These are phyloP conservation scores for Brachyistius frenatus DNA, from an alignment of 2,113 vertebrate species.

Conservation along the genomic window DNA sequence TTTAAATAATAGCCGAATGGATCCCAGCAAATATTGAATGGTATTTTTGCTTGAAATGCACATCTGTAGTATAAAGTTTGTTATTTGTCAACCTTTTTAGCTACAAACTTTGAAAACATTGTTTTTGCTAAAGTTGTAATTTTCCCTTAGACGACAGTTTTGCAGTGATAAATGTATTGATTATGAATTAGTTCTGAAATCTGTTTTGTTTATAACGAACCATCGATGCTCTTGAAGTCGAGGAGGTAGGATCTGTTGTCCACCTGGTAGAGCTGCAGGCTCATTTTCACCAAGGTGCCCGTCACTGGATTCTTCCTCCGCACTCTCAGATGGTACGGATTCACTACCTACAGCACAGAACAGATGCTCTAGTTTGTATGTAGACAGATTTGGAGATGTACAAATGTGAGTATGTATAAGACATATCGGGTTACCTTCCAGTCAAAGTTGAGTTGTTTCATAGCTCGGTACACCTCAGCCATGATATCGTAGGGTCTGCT, in stretches of 20 bases:
- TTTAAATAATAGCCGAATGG: too few species aligned
- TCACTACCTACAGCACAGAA: constrained; percentile 89
- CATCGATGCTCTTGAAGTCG: constrained; percentile 99
- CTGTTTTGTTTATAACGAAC: constrained; percentile 73
- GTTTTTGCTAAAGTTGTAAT: too few species aligned
- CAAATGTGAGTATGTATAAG: neutral
- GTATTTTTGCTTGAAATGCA: too few species aligned
- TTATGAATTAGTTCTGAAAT: neutral
- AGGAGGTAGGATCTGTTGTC: constrained; percentile 97
- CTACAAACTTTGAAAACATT: too few species aligned
- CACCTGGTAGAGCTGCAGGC: constrained; percentile 98
- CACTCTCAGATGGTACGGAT: constrained; percentile 95
- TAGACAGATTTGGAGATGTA: neutral
- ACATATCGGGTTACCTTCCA: constrained; percentile 90
- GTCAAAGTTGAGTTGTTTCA: constrained; percentile 95
- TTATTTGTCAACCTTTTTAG: too few species aligned
- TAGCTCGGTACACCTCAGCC: constrained; percentile 97
- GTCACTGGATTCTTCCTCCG: constrained; percentile 96
- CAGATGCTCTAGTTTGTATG: neutral
- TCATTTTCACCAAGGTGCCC: constrained; percentile 97
- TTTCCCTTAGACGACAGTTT: too few species aligned
- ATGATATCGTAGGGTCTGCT: constrained; percentile 98
- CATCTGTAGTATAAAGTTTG: too few species aligned
- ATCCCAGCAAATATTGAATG: too few species aligned
- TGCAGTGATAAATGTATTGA: neutral